Base-by-base conservation (phyloP, 2,888 invertebrate genomes). In the Cepaea hortensis region DNA sequence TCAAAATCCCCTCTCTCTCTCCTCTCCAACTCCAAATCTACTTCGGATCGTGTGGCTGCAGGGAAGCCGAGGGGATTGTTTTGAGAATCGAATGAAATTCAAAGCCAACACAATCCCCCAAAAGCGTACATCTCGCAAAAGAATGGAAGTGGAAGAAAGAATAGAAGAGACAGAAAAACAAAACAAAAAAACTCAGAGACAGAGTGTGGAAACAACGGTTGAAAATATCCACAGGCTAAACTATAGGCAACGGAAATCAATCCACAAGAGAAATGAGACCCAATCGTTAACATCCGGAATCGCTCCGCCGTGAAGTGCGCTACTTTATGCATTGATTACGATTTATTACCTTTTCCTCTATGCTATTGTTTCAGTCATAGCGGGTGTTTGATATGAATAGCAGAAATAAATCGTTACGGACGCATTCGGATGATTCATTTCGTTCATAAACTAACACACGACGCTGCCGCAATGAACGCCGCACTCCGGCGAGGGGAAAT, bases 221-320 rank as follows among this genome's bases (percentile, higher is more conserved):
- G 50, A n/a, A 55, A 82, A 61, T 82, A 72, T 72, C 50, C 55
- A 50, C 82, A 61, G 55, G 61, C 72, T 65, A 84, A 76, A 65
- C 62, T 76, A 76, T 84, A 65, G 35, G 84, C 84, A 76, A 35
- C 5, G 46, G 70, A 70, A 85, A 85, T 85, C 85, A 79, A 85
- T 85, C 55, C 77, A 11, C 85, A 70, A 46, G 68, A 85, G 79
- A 85, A 85, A 85, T 85, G 85, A 85, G 85, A 85, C 68, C 85
- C 79, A 85, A 85, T 85, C 70, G 85, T 48, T 79, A 75, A 79
- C 79, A 76, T 85, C 85, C 85, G 85, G 77, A 85, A 85, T 85
- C 65, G 55, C 79, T 85, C 85, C 85, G 79, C 85, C 85, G 79
- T 85, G 85, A 85, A 85, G 85, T 55, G 85, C 77, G 55, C 85